phyloP scores from a whole-genome alignment of 2,797 vertebrate genomes.

The Rhinophrynus dorsalis region DNA sequence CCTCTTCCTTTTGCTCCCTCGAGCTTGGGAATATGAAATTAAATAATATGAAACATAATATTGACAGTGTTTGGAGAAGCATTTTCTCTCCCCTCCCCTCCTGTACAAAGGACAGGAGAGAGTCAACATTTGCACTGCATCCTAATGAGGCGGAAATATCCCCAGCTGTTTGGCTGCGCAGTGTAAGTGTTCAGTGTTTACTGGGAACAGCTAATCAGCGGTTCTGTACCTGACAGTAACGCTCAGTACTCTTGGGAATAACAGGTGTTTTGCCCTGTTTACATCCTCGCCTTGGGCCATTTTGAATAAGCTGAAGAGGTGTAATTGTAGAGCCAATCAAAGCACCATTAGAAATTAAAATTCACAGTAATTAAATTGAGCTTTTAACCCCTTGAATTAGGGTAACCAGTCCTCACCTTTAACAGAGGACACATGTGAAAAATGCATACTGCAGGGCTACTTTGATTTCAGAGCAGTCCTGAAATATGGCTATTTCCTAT shows the following conservation, averaged over 20 bases:
- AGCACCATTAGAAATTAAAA: too few relatives aligned
- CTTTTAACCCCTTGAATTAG: too few relatives aligned
- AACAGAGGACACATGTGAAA: too few relatives aligned
- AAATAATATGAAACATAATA: neutral
- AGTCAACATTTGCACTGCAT: neutral
- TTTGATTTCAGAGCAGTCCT: too few relatives aligned
- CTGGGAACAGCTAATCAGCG: neutral
- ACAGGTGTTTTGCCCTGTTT: neutral
- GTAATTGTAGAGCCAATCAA: too few relatives aligned
- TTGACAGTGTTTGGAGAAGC: neutral
- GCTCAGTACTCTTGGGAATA: neutral
- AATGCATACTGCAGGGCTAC: too few relatives aligned
- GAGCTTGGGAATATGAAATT: neutral
- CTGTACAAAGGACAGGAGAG: neutral
- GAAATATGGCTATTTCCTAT: too few relatives aligned
- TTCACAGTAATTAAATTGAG: too few relatives aligned
- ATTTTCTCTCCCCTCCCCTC: neutral
- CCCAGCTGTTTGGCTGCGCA: neutral
- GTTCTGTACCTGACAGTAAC: neutral
- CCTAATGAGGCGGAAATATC: constrained; percentile 9
- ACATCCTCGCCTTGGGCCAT: neutral
- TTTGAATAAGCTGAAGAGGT: too few relatives aligned
- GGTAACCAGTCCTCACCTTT: too few relatives aligned
- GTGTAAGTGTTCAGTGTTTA: neutral
- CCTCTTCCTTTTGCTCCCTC: neutral